Conservation (phyloP, 2,797 vertebrate genomes). For the Nyctibius grandis region DNA sequence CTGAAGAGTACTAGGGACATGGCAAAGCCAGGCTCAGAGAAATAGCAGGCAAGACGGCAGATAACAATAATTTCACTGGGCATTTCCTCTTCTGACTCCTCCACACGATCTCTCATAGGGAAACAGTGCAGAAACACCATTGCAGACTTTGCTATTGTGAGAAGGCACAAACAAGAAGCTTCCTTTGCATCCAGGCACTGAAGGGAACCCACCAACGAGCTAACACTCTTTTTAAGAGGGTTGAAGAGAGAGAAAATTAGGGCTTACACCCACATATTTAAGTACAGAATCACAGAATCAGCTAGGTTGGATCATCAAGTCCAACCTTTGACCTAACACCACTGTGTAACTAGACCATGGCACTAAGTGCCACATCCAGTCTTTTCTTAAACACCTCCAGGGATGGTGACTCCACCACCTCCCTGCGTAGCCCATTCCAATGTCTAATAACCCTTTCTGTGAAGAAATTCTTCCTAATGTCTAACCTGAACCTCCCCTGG, state of each 20-base stretch:
- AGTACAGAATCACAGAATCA: no score
- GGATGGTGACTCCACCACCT: no score
- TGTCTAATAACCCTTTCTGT: no score
- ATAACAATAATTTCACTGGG: not conserved
- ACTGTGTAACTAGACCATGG: no score
- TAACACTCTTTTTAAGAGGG: not conserved
- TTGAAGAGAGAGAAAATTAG: not conserved
- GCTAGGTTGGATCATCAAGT: no score
- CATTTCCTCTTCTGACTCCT: not conserved
- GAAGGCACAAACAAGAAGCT: not conserved
- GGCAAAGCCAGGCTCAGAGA: not conserved
- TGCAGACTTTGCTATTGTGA: not conserved
- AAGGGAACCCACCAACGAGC: not conserved
- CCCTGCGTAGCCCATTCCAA: no score
- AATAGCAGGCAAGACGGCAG: not conserved
- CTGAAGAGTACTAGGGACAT: not conserved
- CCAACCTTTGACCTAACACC: no score
- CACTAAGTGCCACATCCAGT: no score
- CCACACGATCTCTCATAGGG: not conserved
- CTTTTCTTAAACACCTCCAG: no score
- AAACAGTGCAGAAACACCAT: not conserved
- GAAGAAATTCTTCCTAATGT: no score
- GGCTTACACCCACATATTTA: rapidly evolving
- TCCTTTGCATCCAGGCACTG: not conserved
- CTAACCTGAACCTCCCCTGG: no score